Conservation (phyloP, 2,797 vertebrate genomes). For the Urocyon cinereoargenteus region DNA sequence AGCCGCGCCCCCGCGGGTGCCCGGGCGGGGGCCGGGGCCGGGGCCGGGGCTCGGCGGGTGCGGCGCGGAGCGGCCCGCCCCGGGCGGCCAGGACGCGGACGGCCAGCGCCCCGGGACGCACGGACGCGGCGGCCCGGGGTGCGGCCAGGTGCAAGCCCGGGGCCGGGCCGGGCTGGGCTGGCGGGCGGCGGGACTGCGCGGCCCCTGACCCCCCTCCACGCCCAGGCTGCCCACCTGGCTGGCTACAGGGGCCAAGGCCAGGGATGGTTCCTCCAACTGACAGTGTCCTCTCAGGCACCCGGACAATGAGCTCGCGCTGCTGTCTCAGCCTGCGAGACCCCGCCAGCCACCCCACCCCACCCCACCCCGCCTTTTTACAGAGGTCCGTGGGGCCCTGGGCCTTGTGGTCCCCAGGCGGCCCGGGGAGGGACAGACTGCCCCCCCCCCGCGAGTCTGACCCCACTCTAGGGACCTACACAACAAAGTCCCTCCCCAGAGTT, state of each 20-base stretch:
- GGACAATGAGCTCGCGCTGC: not conserved
- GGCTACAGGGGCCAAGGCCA: not conserved
- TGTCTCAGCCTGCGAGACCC: not conserved
- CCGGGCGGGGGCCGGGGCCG: slow-evolving; percentile 41
- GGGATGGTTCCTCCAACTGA: not conserved
- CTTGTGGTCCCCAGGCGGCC: not conserved
- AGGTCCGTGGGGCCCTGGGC: not conserved
- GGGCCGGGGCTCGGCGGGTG: slow-evolving; percentile 55
- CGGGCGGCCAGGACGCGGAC: not conserved
- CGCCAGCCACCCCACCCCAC: not conserved
- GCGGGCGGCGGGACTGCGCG: not conserved
- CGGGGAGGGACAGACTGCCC: not conserved
- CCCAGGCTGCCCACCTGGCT: not conserved
- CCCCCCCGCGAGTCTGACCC: not conserved
- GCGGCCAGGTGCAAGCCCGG: not conserved
- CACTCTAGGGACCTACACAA: not conserved
- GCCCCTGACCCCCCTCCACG: not conserved
- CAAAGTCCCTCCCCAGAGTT: not conserved
- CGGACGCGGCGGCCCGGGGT: not conserved
- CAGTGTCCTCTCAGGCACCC: not conserved
- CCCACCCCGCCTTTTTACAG: not conserved
- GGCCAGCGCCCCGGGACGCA: not conserved
- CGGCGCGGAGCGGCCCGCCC: not conserved
- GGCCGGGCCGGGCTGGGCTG: not conserved
- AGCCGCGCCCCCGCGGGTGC: slow-evolving; percentile 67